These are phyloP conservation scores for Lasiommata megera DNA, from an alignment of 2,888 invertebrate species.

Conservation along the genomic window DNA sequence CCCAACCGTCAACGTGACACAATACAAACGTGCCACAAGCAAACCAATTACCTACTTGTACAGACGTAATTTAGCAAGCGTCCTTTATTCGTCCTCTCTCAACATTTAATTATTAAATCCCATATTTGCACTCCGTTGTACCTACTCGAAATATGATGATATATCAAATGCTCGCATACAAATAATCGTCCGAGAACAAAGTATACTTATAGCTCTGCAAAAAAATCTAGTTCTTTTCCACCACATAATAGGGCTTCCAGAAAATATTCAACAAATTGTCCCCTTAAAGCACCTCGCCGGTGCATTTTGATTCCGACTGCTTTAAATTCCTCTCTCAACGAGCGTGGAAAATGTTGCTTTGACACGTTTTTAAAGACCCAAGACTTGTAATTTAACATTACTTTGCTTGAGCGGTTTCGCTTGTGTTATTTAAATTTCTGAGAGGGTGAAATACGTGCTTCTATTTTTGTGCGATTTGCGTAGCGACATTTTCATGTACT, in stretches of 20 bases:
- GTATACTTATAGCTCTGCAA: slow-evolving; percentile 16
- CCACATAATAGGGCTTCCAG: slow-evolving; percentile 22
- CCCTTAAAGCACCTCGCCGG: slow-evolving; percentile 16
- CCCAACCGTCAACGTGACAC: neutral
- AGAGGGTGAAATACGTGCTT: neutral
- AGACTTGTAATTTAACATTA: slow-evolving; percentile 32
- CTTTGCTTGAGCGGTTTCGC: slow-evolving; percentile 20
- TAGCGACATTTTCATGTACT: neutral
- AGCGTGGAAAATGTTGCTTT: slow-evolving; percentile 36
- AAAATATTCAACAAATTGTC: slow-evolving; percentile 26
- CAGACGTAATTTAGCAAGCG: neutral
- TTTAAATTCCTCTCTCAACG: slow-evolving; percentile 32
- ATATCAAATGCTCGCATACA: slow-evolving; percentile 23
- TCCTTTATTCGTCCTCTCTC: neutral
- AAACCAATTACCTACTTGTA: neutral
- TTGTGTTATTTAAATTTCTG: slow-evolving; percentile 11
- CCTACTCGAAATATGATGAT: slow-evolving; percentile 10
- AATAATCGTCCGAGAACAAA: slow-evolving; percentile 22
- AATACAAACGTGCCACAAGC: neutral
- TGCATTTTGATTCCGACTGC: slow-evolving; percentile 27
- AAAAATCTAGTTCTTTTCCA: slow-evolving; percentile 20
- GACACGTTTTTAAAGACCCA: slow-evolving; percentile 36
- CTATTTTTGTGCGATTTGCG: slow-evolving; percentile 2
- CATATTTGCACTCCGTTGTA: neutral
- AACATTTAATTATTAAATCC: neutral